phyloP scores from a whole-genome alignment of 2,113 vertebrate species.

The Scartelaos histophorus region DNA sequence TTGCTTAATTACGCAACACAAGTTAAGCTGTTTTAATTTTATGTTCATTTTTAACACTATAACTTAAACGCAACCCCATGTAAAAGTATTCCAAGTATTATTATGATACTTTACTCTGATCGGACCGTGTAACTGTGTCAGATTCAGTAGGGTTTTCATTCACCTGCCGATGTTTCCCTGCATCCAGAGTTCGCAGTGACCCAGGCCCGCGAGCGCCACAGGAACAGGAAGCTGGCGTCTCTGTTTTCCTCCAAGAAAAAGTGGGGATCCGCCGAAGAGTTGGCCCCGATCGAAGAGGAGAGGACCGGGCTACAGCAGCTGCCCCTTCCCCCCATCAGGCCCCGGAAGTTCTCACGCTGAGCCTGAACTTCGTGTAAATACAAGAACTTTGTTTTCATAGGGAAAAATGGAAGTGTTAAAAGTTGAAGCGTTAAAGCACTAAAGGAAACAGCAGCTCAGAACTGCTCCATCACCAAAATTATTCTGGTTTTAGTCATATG shows the following conservation, averaged over 20 bases:
- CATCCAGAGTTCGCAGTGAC: constrained; percentile 62
- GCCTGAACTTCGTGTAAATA: neutral
- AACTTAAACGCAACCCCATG: too few relatives aligned
- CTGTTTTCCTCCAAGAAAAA: constrained; percentile 76
- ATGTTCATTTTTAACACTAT: too few relatives aligned
- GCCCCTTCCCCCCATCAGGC: constrained; percentile 43
- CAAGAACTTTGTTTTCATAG: neutral
- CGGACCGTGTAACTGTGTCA: too few relatives aligned
- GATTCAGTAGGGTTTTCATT: neutral
- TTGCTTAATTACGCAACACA: too few relatives aligned
- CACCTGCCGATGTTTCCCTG: neutral
- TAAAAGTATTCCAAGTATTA: too few relatives aligned
- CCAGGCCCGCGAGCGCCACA: constrained; percentile 71
- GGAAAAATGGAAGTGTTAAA: constrained; percentile 1
- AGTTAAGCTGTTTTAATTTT: too few relatives aligned
- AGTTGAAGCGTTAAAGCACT: neutral
- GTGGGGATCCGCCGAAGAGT: constrained; percentile 74
- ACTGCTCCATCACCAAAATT: too few relatives aligned
- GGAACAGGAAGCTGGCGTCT: constrained; percentile 73
- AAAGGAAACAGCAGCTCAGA: neutral
- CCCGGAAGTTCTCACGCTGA: constrained; percentile 73
- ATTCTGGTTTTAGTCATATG: too few relatives aligned
- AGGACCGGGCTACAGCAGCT: constrained; percentile 51
- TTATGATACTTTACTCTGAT: too few relatives aligned
- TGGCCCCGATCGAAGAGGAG: constrained; percentile 66